Base-by-base conservation (phyloP, 2,888 invertebrate species). In the Thumatha senex region DNA sequence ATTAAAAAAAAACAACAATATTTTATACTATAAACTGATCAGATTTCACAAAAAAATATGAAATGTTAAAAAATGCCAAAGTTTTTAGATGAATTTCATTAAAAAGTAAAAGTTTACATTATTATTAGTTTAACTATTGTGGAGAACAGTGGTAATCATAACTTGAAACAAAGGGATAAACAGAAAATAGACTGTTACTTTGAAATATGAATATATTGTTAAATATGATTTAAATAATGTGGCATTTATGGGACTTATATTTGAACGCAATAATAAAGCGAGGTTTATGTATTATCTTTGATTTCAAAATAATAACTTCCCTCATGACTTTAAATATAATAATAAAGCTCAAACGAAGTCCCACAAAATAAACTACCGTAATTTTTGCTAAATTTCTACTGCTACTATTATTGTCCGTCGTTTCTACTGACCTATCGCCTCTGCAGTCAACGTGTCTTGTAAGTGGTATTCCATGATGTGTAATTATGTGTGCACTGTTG, bases 351-450 rank as follows among this genome's bases (percentile, higher is more conserved):
- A 51, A 35, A 47, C 31, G 18, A 46, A 54, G 40, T 59, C 48
- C 60, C 63, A 65, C 63, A 65, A 60, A 55, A 47, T 33, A 12
- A 10, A 40, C 39, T 49, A 57, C 38, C 2, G 14, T 42, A 11
- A 36, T 1, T 40, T 40, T 31, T 13, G 24, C 33, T 53, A 63
- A 35, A 40, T n/a, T 10, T 40, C 34, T 48, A 48, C 24, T 36
- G 48, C 56, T 48, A 51, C 42, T 46, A 63, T 70, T 63, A 70
- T 64, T 69, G 67, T 69, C 62, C 61, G 58, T 63, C 63, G 50
- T 48, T 58, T 54, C 42, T 76, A 89, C 89, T 88, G 84, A 90
- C 90, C 90, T 89, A 90, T 82, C 52, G 88, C 89, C 68, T 89
- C 89, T 63, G 76, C 69, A 55, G 80, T 81, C 84, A 89, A 78